Evolutionary conservation across 2,113 vertebrate genomes (phyloP).

Genomic region (Heterocephalus glaber): DNA sequence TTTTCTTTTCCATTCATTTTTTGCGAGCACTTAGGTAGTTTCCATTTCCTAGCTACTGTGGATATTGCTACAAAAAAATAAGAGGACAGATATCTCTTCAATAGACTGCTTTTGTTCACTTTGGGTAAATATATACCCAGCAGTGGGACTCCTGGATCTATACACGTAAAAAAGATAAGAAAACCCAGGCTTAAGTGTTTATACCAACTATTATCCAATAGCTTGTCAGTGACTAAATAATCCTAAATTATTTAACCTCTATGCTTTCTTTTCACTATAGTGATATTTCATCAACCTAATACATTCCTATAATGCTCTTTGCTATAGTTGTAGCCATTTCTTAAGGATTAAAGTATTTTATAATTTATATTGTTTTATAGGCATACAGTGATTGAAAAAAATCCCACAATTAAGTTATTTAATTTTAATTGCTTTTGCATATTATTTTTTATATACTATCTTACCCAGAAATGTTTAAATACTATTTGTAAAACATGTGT

Average conservation of each 20-base stretch:
- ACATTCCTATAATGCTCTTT: not conserved
- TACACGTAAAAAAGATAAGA: not conserved
- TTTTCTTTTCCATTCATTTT: not conserved
- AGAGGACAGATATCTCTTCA: not conserved
- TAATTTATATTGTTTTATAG: not conserved
- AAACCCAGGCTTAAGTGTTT: not conserved
- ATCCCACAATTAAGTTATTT: not conserved
- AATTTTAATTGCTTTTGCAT: not conserved
- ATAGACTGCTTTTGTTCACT: not conserved
- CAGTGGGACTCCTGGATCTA: not conserved
- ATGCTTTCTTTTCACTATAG: not conserved
- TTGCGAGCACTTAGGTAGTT: not conserved
- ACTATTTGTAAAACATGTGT: not conserved
- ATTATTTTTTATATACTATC: not conserved
- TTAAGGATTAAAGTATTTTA: not conserved
- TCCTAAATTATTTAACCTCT: not conserved
- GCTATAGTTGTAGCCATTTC: not conserved
- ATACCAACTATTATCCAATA: no score
- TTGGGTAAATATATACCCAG: not conserved
- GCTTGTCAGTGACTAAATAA: not conserved
- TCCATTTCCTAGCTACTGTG: not conserved
- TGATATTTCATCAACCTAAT: not conserved
- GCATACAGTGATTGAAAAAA: not conserved
- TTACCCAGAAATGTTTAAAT: not conserved
- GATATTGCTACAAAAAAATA: not conserved